Evolutionary conservation across 2,113 vertebrate species (phyloP).

Genomic region (Corydoras maculifer): DNA sequence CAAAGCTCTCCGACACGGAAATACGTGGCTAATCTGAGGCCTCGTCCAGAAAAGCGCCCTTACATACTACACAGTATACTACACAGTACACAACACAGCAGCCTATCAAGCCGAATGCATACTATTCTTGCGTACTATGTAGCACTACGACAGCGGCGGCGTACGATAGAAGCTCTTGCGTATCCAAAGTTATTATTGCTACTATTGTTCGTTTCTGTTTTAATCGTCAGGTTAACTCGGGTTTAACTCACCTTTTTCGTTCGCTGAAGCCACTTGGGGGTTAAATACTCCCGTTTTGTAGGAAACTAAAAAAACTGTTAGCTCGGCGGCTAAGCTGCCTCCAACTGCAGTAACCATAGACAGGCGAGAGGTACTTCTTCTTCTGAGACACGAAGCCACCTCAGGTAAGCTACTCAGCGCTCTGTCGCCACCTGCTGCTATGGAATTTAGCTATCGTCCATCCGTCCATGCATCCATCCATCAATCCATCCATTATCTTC

Average conservation of each 20-base stretch:
- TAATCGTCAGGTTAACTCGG: too few species aligned
- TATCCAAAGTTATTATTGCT: too few species aligned
- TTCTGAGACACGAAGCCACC: neutral
- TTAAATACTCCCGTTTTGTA: too few species aligned
- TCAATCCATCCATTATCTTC: too few species aligned
- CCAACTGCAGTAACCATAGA: conserved; percentile 9
- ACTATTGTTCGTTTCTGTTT: too few species aligned
- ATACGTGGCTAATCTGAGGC: too few species aligned
- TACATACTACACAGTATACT: neutral
- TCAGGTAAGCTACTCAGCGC: neutral
- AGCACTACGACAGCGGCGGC: neutral
- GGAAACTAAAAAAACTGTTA: neutral
- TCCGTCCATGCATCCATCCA: too few species aligned
- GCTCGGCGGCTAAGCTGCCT: conserved; percentile 1
- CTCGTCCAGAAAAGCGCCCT: too few species aligned
- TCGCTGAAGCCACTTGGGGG: neutral
- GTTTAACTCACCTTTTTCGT: neutral
- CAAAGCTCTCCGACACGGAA: too few species aligned
- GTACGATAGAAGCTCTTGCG: too few species aligned
- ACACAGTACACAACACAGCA: neutral
- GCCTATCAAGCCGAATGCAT: neutral
- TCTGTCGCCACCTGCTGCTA: conserved; percentile 13
- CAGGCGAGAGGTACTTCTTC: neutral
- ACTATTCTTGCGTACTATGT: neutral
- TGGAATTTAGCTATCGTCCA: neutral